Evolutionary conservation across 2,797 vertebrate genomes (phyloP).

Genomic region (Parauchenoglanis ngamensis): DNA sequence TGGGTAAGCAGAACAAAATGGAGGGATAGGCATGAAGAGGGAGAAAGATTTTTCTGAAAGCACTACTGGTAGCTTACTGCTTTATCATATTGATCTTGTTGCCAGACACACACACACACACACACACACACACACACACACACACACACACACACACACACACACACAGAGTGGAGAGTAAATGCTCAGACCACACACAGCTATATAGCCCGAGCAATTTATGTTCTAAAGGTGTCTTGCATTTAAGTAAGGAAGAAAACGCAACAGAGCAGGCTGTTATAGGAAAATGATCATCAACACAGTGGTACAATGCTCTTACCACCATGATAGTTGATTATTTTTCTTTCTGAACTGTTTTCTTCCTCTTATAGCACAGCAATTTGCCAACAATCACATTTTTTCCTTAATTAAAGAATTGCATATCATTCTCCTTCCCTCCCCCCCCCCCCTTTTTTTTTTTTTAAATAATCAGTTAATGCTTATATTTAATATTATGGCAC

Average conservation of each 20-base stretch:
- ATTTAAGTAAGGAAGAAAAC: background rate
- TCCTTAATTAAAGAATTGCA: background rate
- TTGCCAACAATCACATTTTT: background rate
- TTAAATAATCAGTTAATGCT: background rate
- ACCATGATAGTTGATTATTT: background rate
- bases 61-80: slow-evolving; percentile 77
- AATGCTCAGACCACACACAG: slow-evolving; percentile 51
- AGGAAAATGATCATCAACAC: background rate
- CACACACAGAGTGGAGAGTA: slow-evolving; percentile 6
- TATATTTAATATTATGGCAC: background rate
- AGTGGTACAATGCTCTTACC: background rate
- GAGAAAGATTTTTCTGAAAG: slow-evolving; percentile 60
- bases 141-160: slow-evolving; percentile 25
- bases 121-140: slow-evolving; percentile 28
- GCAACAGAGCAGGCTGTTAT: background rate
- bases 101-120: slow-evolving; percentile 58
- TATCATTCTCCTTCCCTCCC: background rate
- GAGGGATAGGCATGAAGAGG: slow-evolving; percentile 23
- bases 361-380: background rate
- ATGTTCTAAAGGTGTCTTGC: background rate
- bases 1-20: slow-evolving; percentile 18
- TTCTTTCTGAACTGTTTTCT: slow-evolving; percentile 4
- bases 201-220: background rate
- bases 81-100: slow-evolving; percentile 84
- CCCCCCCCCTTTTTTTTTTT: too few species aligned